Conservation (phyloP, 2,797 vertebrate genomes). For the Esox masquinongy region DNA sequence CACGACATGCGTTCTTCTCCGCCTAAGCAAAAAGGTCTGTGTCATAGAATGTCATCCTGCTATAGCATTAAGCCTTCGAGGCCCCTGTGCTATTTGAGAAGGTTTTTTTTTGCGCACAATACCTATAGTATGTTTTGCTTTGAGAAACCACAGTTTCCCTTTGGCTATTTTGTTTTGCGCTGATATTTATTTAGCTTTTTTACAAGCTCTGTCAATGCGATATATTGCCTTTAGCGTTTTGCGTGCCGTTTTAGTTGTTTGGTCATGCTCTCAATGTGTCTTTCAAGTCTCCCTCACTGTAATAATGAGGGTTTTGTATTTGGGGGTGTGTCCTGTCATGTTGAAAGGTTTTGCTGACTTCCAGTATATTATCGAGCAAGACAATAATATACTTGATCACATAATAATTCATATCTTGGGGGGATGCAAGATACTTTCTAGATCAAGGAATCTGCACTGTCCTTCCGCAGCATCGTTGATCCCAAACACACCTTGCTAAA, state of each 20-base stretch:
- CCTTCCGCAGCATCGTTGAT: not conserved
- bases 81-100: not conserved
- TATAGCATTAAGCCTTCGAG: not conserved
- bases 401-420: not conserved
- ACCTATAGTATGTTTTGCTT: not conserved
- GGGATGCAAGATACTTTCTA: not conserved
- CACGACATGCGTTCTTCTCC: not conserved
- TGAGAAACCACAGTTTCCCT: not conserved
- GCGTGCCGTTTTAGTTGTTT: not conserved
- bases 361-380: not conserved
- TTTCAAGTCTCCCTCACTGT: not conserved
- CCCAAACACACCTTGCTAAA: not conserved
- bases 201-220: not conserved
- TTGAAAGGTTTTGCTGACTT: not conserved
- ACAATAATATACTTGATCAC: not conserved
- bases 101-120: not conserved
- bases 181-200: not conserved
- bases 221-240: not conserved
- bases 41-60: not conserved
- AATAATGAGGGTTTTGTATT: not conserved
- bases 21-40: not conserved
- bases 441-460: not conserved
- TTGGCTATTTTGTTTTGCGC: not conserved
- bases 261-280: not conserved
- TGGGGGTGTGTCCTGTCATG: not conserved